phyloP scores from a whole-genome alignment of 1,140 invertebrate genomes.

The Bombus sylvicola region DNA sequence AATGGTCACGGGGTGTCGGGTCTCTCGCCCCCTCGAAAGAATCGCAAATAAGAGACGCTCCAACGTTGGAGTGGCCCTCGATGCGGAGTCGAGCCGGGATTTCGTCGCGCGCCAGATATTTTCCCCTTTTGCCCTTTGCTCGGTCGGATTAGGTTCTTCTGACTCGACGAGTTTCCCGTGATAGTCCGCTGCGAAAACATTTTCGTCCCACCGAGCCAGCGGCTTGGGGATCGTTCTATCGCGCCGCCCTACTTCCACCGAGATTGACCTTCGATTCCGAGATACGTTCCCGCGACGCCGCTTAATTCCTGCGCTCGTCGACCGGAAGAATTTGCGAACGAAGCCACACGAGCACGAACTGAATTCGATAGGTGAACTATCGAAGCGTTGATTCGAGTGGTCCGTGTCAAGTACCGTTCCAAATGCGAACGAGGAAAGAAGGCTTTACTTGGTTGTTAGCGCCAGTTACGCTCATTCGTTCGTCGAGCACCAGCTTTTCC shows the following conservation, averaged over 20 bases:
- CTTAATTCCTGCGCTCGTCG: too few species aligned
- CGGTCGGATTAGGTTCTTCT: conserved; percentile 59
- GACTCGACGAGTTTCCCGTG: conserved; percentile 24
- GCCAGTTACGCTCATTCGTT: too few species aligned
- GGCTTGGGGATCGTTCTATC: background rate
- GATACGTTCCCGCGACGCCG: background rate
- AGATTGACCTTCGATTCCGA: background rate
- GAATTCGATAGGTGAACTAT: background rate
- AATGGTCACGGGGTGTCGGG: conserved; percentile 57
- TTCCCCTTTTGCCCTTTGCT: conserved; percentile 24
- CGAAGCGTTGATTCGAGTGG: background rate
- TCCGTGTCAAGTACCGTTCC: too few species aligned
- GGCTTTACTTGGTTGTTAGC: too few species aligned
- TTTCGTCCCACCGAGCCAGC: background rate
- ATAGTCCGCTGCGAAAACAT: conserved; percentile 36
- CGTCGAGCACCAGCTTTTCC: too few species aligned
- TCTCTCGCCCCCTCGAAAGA: conserved; percentile 65
- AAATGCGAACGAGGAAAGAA: too few species aligned
- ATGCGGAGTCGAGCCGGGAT: conserved; percentile 54
- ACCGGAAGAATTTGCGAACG: background rate
- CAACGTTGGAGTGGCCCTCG: conserved; percentile 55
- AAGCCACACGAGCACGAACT: background rate
- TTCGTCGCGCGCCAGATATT: conserved; percentile 72
- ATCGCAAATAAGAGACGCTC: conserved; percentile 75
- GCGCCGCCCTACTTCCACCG: background rate